Evolutionary conservation across 2,888 invertebrate species (phyloP).

Genomic region (Macaria liturata): DNA sequence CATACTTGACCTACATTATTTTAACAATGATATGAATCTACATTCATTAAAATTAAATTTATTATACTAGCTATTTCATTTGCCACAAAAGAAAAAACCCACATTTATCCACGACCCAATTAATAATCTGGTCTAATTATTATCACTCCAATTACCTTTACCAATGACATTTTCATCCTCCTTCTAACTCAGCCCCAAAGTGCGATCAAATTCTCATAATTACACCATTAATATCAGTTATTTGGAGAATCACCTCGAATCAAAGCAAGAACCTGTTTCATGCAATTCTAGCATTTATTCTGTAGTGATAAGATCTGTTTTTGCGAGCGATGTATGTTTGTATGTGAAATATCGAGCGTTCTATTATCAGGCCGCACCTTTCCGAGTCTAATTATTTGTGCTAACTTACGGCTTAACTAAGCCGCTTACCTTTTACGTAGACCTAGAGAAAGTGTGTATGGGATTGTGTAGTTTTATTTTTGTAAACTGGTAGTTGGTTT

Average conservation of each 20-base stretch:
- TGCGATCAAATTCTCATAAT: conserved; percentile 18
- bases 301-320: conserved; percentile 1
- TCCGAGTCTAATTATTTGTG: conserved; percentile 56
- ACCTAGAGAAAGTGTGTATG: neutral
- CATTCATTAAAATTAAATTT: no score
- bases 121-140: neutral
- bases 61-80: no score
- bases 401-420: conserved; percentile 57
- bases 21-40: no score
- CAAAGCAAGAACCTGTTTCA: neutral
- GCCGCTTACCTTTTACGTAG: conserved; percentile 38
- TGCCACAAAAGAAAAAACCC: neutral
- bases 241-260: conserved; percentile 11
- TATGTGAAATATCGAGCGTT: conserved; percentile 39
- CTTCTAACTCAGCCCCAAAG: conserved; percentile 3
- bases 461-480: no score
- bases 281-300: neutral
- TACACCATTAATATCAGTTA: conserved; percentile 14
- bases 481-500: no score
- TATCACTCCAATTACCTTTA: neutral
- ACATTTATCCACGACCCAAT: neutral
- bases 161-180: conserved; percentile 20
- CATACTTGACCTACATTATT: no score
- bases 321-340: neutral
- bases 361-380: conserved; percentile 42